phyloP scores from a whole-genome alignment of 2,888 invertebrate genomes.

The Yponomeuta sedellus region DNA sequence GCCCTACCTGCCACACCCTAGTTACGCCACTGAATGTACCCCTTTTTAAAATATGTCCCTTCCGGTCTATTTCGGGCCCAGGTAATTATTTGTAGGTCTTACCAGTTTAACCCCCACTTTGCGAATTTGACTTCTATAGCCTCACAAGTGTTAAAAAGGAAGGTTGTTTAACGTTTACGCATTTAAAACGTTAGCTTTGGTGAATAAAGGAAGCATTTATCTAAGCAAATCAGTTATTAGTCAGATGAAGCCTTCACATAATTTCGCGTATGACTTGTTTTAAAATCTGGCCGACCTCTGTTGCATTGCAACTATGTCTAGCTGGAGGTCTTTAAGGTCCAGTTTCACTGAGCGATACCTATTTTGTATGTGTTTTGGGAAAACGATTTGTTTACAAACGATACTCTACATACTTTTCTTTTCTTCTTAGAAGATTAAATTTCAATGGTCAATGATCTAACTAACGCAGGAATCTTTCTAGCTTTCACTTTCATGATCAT shows the following conservation, averaged over 20 bases:
- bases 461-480: not conserved
- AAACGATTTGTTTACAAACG: not conserved
- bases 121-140: not conserved
- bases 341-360: not conserved
- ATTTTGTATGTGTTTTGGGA: not conserved
- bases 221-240: conserved; percentile 9
- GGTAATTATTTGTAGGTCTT: no score
- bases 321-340: not conserved
- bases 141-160: not conserved
- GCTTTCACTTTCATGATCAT: not conserved
- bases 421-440: not conserved
- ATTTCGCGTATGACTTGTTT: conserved; percentile 3
- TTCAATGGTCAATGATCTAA: not conserved
- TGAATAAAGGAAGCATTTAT: conserved; percentile 8
- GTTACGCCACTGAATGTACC: no score
- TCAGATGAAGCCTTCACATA: conserved; percentile 8
- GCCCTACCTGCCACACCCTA: no score
- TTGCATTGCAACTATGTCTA: conserved; percentile 15
- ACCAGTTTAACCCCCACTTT: no score
- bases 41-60: no score
- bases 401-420: not conserved
- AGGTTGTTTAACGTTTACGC: not conserved
- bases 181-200: conserved; percentile 3
- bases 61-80: no score
- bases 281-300: conserved; percentile 13